phyloP scores from a whole-genome alignment of 2,113 vertebrate species.

The Jaculus jaculus region DNA sequence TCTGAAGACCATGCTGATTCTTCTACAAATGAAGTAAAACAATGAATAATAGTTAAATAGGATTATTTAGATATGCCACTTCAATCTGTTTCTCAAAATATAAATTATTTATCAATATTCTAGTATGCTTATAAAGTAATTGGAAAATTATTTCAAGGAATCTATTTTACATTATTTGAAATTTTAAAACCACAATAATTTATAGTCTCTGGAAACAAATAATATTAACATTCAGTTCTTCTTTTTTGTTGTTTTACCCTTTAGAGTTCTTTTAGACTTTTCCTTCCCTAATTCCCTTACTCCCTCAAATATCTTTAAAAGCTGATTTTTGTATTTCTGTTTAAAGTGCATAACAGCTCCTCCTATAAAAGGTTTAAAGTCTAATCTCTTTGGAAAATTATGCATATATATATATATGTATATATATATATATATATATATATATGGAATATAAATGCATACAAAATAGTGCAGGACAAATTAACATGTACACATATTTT shows the following conservation, averaged over 20 bases:
- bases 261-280: neutral
- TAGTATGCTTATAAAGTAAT: neutral
- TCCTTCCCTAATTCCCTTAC: neutral
- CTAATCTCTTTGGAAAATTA: no score
- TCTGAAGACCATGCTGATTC: neutral
- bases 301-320: neutral
- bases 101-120: neutral
- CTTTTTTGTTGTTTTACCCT: neutral
- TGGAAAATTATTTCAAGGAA: neutral
- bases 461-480: neutral
- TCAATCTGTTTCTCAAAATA: neutral
- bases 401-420: no score
- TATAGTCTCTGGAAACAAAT: neutral
- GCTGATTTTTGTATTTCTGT: no score
- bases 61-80: neutral
- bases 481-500: neutral
- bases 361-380: no score
- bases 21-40: conserved; percentile 48
- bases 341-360: no score
- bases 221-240: neutral
- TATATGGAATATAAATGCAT: neutral
- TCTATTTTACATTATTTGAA: neutral
- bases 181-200: neutral
- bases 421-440: neutral
- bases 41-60: neutral